Base-by-base conservation (phyloP, 2,888 invertebrate genomes). In the Trissoscelio sp. region DNA sequence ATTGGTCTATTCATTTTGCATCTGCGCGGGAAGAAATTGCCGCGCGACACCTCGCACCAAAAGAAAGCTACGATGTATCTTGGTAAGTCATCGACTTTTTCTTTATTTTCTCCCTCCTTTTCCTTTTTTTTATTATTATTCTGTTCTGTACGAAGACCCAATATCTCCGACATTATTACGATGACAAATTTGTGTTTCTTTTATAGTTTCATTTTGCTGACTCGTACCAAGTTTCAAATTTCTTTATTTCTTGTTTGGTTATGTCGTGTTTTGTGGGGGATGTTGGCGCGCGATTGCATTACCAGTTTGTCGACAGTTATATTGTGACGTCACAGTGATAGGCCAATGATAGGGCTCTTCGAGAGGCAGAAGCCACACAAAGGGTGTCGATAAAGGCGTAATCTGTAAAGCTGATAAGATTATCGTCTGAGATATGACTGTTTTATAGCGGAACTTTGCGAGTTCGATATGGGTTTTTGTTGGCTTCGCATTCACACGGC, bases 1-100 rank as follows among this genome's bases (percentile, higher is more conserved):
- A 79, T 79, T 79, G 79, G 66, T 67, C 73, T 79, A 73, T 79
- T 73, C 73, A 79, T 79, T 73, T 79, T 79, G 37, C 79, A 79
- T 79, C 79, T 79, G 79, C 73, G 53, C 72, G 60, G 42, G 24
- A 73, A 79, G 34, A 44, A 60, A 53, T 79, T 42, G 70, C 72
- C 53, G 66, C 39, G 44, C 72, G 62, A 79, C 79, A 79, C 79
- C 62, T 60, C 78, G 55, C 42, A 31, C 67, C 24, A 51, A 79
- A 69, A 22, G 53, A 39, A 60, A 60, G 22, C 44, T 22, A 44
- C 57, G 58, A 66, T 73, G 72, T 58, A 51, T 74, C 51, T 37
- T 20, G 73, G 79, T 80, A 80, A 80, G 79, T 80, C 73, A 79
- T 66, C 72, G 20, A 46, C 48, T 16, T 20, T 46, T 64, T 53